Base-by-base conservation (phyloP, 2,113 vertebrate species). In the Danionella cerebrum region DNA sequence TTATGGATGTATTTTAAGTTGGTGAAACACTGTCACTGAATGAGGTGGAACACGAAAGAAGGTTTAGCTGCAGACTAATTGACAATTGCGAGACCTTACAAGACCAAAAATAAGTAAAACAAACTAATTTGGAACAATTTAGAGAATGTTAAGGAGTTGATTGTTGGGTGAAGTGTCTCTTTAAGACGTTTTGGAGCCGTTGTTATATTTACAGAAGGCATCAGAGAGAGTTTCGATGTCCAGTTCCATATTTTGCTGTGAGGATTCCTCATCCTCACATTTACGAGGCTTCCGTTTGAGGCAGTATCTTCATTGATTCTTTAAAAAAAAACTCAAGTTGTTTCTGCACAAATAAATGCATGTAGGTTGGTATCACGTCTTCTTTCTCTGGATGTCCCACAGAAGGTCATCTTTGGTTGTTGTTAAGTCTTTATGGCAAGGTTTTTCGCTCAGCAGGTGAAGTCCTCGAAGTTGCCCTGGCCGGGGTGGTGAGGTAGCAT, bases 401-500 rank as follows among this genome's bases (percentile, higher is more conserved):
- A n/a, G n/a, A 9, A 9, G 53, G 76, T 83, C 77, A 76, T 74
- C 84, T 87, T 88, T 87, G 85, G 84, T 87, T 85, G 84, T 76
- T 82, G 69, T 81, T 78, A 71, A 16, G 18, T 35, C 16, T 16
- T 4, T 33, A 65, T 38, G 67, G 38, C 55, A 65, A 11, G 29
- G n/a, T 6, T 39, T 45, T 48, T 65, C 38, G 70, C 84, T 95
- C 91, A 98, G 88, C 96, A 98, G 79, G 96, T 97, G 90, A 98
- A 98, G 90, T 98, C 96, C 83, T 98, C 96, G 67, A 98, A 98
- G 75, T 96, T 98, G 77, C 92, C 91, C 87, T 96, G 91, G 77
- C 87, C 94, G 0, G 95, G 93, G 86, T 98, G 96, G 65, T 98
- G 96, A 96, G 96, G 95, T 94, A 98, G 93, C 91, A 98, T 97